These are phyloP conservation scores for Periophthalmus magnuspinnatus DNA, from an alignment of 2,797 vertebrate genomes.

Conservation along the genomic window DNA sequence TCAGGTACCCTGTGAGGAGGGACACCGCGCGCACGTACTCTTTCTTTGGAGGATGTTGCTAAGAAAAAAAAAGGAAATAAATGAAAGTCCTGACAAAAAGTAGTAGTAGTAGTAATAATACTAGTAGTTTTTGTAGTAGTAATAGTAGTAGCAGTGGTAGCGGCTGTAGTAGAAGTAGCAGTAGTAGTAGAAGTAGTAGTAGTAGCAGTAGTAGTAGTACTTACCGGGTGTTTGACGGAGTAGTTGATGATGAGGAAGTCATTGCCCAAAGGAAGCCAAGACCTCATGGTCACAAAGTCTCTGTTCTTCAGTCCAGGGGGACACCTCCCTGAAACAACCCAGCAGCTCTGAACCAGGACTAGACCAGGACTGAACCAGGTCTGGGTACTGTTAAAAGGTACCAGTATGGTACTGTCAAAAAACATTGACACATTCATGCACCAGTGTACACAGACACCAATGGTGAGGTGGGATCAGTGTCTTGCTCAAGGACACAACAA, in stretches of 20 bases:
- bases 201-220: background rate
- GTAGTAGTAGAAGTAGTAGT: too few species aligned
- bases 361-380: background rate
- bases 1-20: constrained; percentile 87
- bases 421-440: too few species aligned
- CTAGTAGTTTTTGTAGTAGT: too few species aligned
- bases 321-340: constrained; percentile 79
- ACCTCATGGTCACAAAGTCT: constrained; percentile 88
- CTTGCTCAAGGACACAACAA: too few species aligned
- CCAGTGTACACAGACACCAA: too few species aligned
- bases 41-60: constrained; percentile 88
- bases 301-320: constrained; percentile 86
- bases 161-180: background rate
- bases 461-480: too few species aligned
- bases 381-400: too few species aligned
- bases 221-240: constrained; percentile 90
- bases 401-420: too few species aligned
- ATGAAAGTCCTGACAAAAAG: background rate
- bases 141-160: background rate
- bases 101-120: background rate
- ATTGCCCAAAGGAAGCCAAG: constrained; percentile 86
- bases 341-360: background rate
- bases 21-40: constrained; percentile 88
- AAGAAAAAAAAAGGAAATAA: constrained; percentile 13
- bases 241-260: constrained; percentile 92